Percentiles rank a stretch among this genome's conserved stretches.
Evolutionary conservation across 2,113 vertebrate genomes (phyloP).

Genomic region (Microtus montanus): DNA sequence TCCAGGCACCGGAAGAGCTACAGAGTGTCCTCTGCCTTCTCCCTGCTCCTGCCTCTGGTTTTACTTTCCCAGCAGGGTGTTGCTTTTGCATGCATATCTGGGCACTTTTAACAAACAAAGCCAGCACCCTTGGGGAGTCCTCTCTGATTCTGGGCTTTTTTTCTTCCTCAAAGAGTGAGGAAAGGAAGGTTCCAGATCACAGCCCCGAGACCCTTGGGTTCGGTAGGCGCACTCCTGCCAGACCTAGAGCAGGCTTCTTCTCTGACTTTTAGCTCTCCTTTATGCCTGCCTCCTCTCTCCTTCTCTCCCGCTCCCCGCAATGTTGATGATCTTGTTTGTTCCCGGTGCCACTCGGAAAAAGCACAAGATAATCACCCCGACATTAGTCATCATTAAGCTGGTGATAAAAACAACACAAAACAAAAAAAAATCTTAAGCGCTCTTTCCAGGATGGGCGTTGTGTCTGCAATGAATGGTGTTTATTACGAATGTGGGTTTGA

Average conservation of each 20-base stretch:
- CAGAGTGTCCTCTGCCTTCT: not conserved
- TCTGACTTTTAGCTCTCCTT: not conserved
- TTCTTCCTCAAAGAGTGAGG: not conserved
- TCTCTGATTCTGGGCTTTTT: not conserved
- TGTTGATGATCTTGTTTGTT: conserved; percentile 74
- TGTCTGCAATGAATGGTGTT: conserved; percentile 53
- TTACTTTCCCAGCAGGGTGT: not conserved
- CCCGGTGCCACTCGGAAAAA: conserved; percentile 45
- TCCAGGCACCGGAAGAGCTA: not conserved
- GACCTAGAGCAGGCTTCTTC: fast-evolving
- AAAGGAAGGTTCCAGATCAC: not conserved
- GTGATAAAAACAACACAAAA: conserved; percentile 57
- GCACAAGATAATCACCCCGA: conserved; percentile 70
- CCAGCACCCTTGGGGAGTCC: fast-evolving
- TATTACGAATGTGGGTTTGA: conserved; percentile 53
- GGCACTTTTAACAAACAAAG: not conserved
- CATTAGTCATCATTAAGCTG: conserved; percentile 78
- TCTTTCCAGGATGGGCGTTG: conserved; percentile 59
- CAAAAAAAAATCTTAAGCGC: conserved; percentile 48
- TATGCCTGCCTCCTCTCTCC: fast-evolving
- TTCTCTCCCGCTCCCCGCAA: not conserved
- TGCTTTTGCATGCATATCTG: not conserved
- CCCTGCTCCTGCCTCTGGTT: not conserved
- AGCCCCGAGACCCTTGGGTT: fast-evolving
- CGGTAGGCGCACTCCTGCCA: fast-evolving